These are phyloP conservation scores for Galaxea fascicularis DNA, from an alignment of 92 coral and sea anemone genomes.

Conservation along the genomic window DNA sequence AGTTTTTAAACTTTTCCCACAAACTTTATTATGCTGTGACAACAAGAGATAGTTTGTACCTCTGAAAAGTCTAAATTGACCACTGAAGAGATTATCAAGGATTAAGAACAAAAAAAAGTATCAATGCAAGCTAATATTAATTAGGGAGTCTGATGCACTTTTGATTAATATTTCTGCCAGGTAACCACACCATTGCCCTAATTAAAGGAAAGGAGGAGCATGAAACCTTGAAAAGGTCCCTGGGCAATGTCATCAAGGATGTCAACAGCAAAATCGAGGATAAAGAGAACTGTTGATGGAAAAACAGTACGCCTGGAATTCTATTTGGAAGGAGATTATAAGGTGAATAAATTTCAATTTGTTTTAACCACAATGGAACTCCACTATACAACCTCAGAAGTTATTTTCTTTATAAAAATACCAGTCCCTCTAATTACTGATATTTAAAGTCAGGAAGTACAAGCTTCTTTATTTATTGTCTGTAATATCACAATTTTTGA, in stretches of 20 bases:
- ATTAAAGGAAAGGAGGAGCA: constrained; percentile 30
- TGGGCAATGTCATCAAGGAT: constrained; percentile 36
- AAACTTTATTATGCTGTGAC: too few relatives aligned
- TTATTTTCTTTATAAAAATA: too few relatives aligned
- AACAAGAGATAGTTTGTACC: too few relatives aligned
- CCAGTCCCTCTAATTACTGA: too few relatives aligned
- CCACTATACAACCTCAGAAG: background rate
- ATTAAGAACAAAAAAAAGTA: background rate
- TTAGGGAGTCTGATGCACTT: background rate
- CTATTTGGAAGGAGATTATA: constrained; percentile 38
- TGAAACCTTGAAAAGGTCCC: constrained; percentile 19
- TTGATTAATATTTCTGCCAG: background rate
- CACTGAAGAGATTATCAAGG: background rate
- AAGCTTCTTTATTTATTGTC: too few relatives aligned
- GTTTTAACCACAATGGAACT: background rate
- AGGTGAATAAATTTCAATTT: constrained; percentile 15
- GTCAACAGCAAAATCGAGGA: constrained; percentile 16
- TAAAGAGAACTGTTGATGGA: constrained; percentile 19
- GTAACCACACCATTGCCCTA: background rate
- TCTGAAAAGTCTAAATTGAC: too few relatives aligned
- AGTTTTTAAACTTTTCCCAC: too few relatives aligned
- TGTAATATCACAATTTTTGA: too few relatives aligned
- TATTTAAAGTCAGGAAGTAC: too few relatives aligned
- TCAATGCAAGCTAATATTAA: background rate
- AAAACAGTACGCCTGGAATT: constrained; percentile 21